These are phyloP conservation scores for Megastigmus dorsalis DNA, from an alignment of 2,888 invertebrate genomes.

Conservation along the genomic window DNA sequence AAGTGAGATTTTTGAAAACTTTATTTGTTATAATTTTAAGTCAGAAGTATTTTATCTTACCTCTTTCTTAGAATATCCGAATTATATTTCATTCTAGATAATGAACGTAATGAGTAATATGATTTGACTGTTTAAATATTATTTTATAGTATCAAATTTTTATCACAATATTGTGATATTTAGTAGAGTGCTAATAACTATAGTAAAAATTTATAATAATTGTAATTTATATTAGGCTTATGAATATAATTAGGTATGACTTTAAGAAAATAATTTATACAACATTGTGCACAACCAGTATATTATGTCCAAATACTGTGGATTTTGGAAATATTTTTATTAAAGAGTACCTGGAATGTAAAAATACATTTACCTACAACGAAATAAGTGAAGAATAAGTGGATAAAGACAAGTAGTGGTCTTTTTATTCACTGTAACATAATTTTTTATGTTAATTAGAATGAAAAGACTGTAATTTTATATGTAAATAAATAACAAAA, in stretches of 20 bases:
- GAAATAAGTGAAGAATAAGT: background rate
- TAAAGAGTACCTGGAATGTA: conserved; percentile 42
- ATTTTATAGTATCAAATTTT: conserved; percentile 23
- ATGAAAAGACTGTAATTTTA: conserved; percentile 39
- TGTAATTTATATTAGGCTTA: background rate
- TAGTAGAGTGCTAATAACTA: conserved; percentile 22
- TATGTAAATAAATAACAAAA: conserved; percentile 25
- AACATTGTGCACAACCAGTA: background rate
- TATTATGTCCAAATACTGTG: background rate
- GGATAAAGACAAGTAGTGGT: background rate
- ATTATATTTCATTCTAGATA: background rate
- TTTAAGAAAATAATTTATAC: conserved; percentile 24
- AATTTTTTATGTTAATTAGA: conserved; percentile 8
- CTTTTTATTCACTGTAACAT: conserved; percentile 7
- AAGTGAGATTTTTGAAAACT: conserved; percentile 26
- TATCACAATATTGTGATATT: conserved; percentile 39
- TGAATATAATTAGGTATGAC: conserved; percentile 7
- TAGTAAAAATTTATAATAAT: conserved; percentile 10
- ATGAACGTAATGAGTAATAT: conserved; percentile 22
- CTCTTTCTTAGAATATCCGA: conserved; percentile 1
- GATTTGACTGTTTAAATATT: conserved; percentile 13
- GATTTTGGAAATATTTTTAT: conserved; percentile 17
- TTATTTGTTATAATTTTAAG: conserved; percentile 4
- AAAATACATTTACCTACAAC: conserved; percentile 20
- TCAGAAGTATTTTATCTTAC: conserved; percentile 10